Evolutionary conservation across 2,888 invertebrate species (phyloP), one percentile per base, ranked within the genome.

Genomic region (Acrobasis suavella): DNA sequence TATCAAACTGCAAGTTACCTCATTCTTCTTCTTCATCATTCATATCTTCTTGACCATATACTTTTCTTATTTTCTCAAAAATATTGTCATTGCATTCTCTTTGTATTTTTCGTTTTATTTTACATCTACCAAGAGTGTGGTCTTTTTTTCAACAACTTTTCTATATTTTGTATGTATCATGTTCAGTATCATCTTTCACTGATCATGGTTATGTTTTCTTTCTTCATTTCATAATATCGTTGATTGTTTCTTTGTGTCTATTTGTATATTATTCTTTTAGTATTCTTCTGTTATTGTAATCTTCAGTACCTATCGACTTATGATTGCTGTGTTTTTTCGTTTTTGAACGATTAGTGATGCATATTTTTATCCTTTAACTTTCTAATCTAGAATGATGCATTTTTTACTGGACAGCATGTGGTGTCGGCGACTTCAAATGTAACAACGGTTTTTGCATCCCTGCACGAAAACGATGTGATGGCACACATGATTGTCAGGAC

Each of bases 401-500:
- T 72, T 93, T 93, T 83, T 95, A 94, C 90, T 93, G 94, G 74
- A 77, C 82, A 91, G 91, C 89, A 83, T 91, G 91, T 86, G 87
- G 86, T 82, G 83, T 86, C 67, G 79, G 76, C 67, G 90, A 91
- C 88, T 95, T 94, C 93, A 92, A 91, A 79, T 96, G 96, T 87
- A 89, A 89, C 80, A 94, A 93, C 83, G 95, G 94, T 80, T 87
- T 93, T 82, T 95, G 95, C 87, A 93, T 95, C 70, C 89, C 93
- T 69, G 80, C 84, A 71, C 86, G 84, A 72, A 91, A 90, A 78
- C 81, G 89, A 70, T 94, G 94, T 82, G 93, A 95, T 82, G 85
- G 91, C 73, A 86, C 86, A 76, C 83, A 83, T 79, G 93, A 94
- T 76, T 94, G 94, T 84, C 91, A 90, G 78, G 93, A 95, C 76